These are phyloP conservation scores for Entosphenus tridentatus DNA, from an alignment of 2,113 vertebrate genomes.

Conservation along the genomic window DNA sequence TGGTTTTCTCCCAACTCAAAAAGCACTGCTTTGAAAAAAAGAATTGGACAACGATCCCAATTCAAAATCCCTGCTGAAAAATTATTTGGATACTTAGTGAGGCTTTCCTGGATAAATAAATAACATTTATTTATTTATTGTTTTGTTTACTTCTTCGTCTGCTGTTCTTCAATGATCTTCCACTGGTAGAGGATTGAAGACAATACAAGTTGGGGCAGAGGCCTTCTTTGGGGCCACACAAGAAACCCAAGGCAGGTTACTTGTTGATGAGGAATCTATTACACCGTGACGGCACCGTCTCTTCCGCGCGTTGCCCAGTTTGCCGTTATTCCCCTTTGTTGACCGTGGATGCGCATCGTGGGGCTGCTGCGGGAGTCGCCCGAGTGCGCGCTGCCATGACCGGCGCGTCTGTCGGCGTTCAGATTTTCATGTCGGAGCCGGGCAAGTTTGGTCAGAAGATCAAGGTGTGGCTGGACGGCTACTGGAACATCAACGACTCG, in stretches of 20 bases:
- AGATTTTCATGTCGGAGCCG: slow-evolving; percentile 74
- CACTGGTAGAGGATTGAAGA: too few species aligned
- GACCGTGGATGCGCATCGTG: neutral
- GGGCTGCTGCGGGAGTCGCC: too few species aligned
- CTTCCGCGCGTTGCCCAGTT: slow-evolving; percentile 11
- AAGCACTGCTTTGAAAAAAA: too few species aligned
- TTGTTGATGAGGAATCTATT: neutral
- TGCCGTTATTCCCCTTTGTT: neutral
- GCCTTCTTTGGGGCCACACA: neutral
- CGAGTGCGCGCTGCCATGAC: too few species aligned
- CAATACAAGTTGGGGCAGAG: neutral
- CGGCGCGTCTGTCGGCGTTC: neutral
- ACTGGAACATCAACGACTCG: slow-evolving; percentile 78
- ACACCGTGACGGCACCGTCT: neutral
- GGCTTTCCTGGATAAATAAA: too few species aligned
- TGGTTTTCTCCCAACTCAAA: too few species aligned
- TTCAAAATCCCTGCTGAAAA: too few species aligned
- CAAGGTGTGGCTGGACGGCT: slow-evolving; percentile 78
- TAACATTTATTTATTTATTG: too few species aligned
- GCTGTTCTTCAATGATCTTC: too few species aligned
- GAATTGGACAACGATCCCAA: too few species aligned
- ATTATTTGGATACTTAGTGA: too few species aligned
- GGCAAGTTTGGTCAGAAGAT: slow-evolving; percentile 59
- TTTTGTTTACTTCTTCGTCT: too few species aligned
- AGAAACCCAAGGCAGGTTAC: neutral